Percentiles rank a stretch among this genome's conserved stretches.
These are phyloP conservation scores for Brachionus plicatilis DNA, from an alignment of 1,140 invertebrate genomes.

Conservation along the genomic window DNA sequence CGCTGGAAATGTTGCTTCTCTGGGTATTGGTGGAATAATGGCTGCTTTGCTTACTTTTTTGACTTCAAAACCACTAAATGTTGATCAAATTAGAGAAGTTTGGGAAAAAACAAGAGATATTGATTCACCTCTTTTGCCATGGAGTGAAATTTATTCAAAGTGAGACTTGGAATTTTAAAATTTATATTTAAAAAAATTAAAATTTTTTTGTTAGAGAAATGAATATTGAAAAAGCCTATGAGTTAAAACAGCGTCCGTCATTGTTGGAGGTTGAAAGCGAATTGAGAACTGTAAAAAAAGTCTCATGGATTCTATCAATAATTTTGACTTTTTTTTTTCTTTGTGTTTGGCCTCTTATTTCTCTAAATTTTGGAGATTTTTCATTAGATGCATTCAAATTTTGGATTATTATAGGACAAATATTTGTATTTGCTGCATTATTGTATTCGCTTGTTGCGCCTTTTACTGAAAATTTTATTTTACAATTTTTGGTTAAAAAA, in stretches of 20 bases:
- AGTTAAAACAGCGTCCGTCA: slow-evolving; percentile 48
- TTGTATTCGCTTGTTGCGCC: slow-evolving; percentile 42
- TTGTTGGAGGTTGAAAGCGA: slow-evolving; percentile 46
- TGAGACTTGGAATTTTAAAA: slow-evolving; percentile 41
- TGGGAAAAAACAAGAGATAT: slow-evolving; percentile 58
- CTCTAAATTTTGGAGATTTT: slow-evolving; percentile 45
- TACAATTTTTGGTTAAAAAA: not conserved
- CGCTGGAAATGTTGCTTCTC: slow-evolving; percentile 53
- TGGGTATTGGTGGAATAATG: slow-evolving; percentile 50
- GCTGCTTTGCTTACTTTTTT: slow-evolving; percentile 48
- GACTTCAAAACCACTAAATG: slow-evolving; percentile 43
- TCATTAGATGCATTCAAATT: slow-evolving; percentile 43
- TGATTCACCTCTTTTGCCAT: slow-evolving; percentile 56
- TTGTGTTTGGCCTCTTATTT: slow-evolving; percentile 48
- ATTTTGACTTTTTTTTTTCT: slow-evolving; percentile 45
- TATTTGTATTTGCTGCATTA: slow-evolving; percentile 45
- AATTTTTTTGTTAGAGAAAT: slow-evolving; percentile 46
- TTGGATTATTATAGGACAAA: slow-evolving; percentile 44
- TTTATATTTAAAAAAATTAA: not conserved
- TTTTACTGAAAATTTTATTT: not conserved
- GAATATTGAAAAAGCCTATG: slow-evolving; percentile 45
- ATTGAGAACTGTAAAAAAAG: slow-evolving; percentile 44
- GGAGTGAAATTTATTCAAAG: slow-evolving; percentile 55
- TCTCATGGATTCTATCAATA: slow-evolving; percentile 45
- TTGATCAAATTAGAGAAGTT: slow-evolving; percentile 43